Base-by-base conservation (phyloP, 1,140 invertebrate species). In the Trachymyrmex cornetzi region DNA sequence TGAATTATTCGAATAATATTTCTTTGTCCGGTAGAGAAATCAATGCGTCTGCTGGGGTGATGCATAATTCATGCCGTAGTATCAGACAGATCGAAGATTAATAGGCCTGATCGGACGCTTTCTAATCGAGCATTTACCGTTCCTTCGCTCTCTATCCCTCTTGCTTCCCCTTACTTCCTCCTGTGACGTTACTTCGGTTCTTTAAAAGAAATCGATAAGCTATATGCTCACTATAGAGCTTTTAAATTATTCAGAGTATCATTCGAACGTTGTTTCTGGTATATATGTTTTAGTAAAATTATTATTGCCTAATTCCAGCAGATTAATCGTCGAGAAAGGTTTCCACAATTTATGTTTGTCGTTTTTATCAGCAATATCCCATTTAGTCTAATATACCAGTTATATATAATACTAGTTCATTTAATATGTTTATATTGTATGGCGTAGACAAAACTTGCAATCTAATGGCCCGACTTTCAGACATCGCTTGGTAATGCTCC, bases 1-100 rank as follows among this genome's bases (percentile, higher is more conserved):
- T 95, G 94, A 95, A 94, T 94, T 94, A 95, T 94, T 92, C 88
- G 92, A 89, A 93, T 94, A 94, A 95, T 95, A 95, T 94, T 94
- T 94, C 91, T 90, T 91, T 91, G 93, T 93, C 92, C 91, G 81
- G 89, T 80, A 55, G 85, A 91, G 91, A 94, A 94, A 95, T 94
- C 94, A 94, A 94, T 94, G 93, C 89, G 87, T 93, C 90, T 93
- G 89, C 88, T 86, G 89, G 57, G 85, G 77, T 86, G 74, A 90
- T 95, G 94, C 93, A 95, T 95, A 94, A 95, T 94, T 95, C 93
- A 95, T 92, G 77, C 72, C 77, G 82, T 89, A 85, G 87, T 93
- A 94, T 94, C 93, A 90, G 93, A 91, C 90, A 93, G 92, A 93
- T 94, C 88, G 91, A 92, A 94, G 93, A 94, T 94, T 94, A 94